A percentile compares a stretch with the other conserved stretches of the same genome.
These are phyloP conservation scores for Oxyruncus cristatus DNA, from an alignment of 2,113 vertebrate genomes.

Conservation along the genomic window DNA sequence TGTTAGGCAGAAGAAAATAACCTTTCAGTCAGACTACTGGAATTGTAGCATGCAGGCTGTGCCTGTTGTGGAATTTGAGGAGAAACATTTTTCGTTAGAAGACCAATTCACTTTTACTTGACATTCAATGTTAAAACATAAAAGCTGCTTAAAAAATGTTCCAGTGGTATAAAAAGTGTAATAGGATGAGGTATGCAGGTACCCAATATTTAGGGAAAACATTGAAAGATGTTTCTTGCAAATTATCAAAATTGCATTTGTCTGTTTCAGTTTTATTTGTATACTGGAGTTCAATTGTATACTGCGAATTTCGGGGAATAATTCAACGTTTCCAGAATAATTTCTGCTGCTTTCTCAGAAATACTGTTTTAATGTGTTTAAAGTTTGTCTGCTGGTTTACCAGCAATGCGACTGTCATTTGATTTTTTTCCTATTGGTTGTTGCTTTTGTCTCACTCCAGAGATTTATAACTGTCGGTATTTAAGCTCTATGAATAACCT, in stretches of 20 bases:
- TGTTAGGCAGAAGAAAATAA: not conserved
- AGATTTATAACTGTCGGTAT: not conserved
- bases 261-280: not conserved
- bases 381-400: not conserved
- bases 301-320: not conserved
- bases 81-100: not conserved
- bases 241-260: not conserved
- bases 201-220: not conserved
- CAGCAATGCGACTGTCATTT: not conserved
- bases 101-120: not conserved
- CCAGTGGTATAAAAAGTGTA: not conserved
- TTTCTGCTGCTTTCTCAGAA: not conserved
- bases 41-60: fast-evolving
- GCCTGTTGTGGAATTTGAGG: not conserved
- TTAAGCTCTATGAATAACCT: not conserved
- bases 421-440: not conserved
- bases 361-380: not conserved
- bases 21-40: not conserved
- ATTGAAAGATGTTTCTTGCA: not conserved
- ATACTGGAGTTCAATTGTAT: not conserved
- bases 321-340: not conserved
- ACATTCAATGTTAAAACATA: not conserved
- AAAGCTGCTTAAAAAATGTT: not conserved
- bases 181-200: not conserved
- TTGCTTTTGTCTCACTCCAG: not conserved